Evolutionary conservation across 2,888 invertebrate species (phyloP), one percentile per base, ranked within the genome.

Genomic region (Agonopterix alstromeriana): DNA sequence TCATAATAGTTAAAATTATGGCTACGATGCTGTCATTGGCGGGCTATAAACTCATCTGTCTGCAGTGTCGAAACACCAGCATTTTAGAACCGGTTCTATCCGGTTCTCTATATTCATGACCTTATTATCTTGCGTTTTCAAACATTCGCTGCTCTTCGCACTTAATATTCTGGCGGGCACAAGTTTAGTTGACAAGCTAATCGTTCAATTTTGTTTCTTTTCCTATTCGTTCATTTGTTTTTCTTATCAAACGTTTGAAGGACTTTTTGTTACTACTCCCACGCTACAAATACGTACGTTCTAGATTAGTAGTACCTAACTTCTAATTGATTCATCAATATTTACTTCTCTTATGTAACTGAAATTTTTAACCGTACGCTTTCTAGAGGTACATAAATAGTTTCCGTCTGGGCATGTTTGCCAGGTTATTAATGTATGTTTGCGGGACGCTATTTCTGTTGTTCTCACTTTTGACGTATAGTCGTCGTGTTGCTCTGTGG

Each of bases 61-160:
- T 54, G 53, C 51, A 59, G 59, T 67, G 58, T 67, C 56, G 61
- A 69, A 69, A 70, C 58, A 57, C 54, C 56, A 54, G 48, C 59
- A 62, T 63, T 62, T 56, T 46, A 43, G 50, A 77, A 77, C 76
- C 64, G 65, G 77, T 73, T 58, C 42, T 54, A 50, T 59, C 63
- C 58, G 63, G 70, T 66, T 73, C 61, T 64, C 54, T 53, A 63
- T 60, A 63, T 61, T 65, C 56, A 62, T 68, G 71, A 72, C 74
- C 76, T 70, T 70, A 73, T 72, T 73, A 71, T 67, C 57, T 61
- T 57, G 53, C 52, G 57, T 62, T 66, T 65, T 67, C 58, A 65
- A 72, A 70, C 63, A 68, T 71, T 63, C 57, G 60, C 51, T 52
- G 54, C 54, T 59, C 27, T 36, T 52, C 50, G 43, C 42, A 14